Conservation (phyloP, 1,140 invertebrate genomes). For the Drosophila ambigua region DNA sequence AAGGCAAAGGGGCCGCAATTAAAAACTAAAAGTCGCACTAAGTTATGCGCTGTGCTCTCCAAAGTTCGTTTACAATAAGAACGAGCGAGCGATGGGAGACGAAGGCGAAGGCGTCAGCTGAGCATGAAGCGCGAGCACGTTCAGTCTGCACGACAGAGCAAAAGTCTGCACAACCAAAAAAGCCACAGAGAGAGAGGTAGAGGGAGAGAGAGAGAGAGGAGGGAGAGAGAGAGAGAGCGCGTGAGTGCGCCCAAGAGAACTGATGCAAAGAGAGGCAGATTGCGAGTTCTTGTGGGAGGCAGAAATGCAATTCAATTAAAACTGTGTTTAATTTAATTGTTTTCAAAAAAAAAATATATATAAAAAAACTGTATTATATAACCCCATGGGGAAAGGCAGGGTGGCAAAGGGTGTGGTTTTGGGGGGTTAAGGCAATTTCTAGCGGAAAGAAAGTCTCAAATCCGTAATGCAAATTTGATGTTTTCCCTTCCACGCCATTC, state of each 20-base stretch:
- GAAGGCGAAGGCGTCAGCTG: slow-evolving; percentile 6
- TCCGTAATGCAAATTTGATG: slow-evolving; percentile 49
- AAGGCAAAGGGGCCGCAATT: slow-evolving; percentile 35
- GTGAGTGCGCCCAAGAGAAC: slow-evolving; percentile 11
- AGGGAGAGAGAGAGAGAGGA: too few species aligned
- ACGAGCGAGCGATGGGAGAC: too few species aligned
- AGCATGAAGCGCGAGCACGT: slow-evolving; percentile 12
- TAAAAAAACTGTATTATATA: slow-evolving; percentile 28
- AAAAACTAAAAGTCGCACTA: slow-evolving; percentile 53
- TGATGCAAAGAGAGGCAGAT: slow-evolving; percentile 9
- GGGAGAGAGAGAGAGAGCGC: not conserved
- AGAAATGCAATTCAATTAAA: slow-evolving; percentile 52
- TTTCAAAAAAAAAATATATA: not conserved
- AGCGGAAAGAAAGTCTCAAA: slow-evolving; percentile 42
- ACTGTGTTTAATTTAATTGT: slow-evolving; percentile 53
- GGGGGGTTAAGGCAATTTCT: slow-evolving; percentile 16
- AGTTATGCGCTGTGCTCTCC: slow-evolving; percentile 39
- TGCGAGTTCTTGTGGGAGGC: not conserved
- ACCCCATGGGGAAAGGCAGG: not conserved
- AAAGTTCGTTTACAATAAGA: slow-evolving; percentile 10
- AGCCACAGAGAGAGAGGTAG: slow-evolving; percentile 13
- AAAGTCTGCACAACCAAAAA: slow-evolving; percentile 26
- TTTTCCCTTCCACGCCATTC: slow-evolving; percentile 22
- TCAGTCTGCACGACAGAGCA: slow-evolving; percentile 27
- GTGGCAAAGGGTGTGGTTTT: too few species aligned